Evolutionary conservation across 2,797 vertebrate species (phyloP), one percentile per base, ranked within the genome.

Genomic region (Trematomus bernacchii): DNA sequence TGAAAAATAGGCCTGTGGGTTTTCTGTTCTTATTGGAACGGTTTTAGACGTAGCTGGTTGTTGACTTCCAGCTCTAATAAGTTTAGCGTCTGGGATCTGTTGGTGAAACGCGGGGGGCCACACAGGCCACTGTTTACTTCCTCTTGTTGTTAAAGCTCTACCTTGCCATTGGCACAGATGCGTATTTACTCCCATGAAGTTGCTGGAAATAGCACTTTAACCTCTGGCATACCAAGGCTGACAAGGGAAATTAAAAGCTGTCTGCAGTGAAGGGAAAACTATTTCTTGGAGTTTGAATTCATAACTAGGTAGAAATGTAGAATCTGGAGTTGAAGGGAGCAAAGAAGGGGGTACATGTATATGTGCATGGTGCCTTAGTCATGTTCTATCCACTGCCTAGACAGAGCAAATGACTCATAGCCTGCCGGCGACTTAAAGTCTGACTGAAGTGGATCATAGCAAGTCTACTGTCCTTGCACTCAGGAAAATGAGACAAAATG

Each of bases 201-300:
- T 46, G 27, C n/a, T 63, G 23, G 60, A 75, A 83, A 84, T 46
- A 73, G 46, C 63, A 63, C 68, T 72, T 70, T 80, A 88, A 73
- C 82, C 83, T 85, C 48, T 68, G 74, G 68, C 76, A 73, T 71
- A 62, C 68, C 16, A 71, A 68, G 61, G 55, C 66, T 80, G 66
- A 66, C 69, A 67, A 48, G 73, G 54, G 86, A 82, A 88, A 85
- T 88, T 82, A 88, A 91, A 87, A 76, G 42, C 57, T 74, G 72
- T 83, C 82, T 87, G 79, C 72, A 47, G 44, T 40, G 7, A 43
- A 10, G 18, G 11, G 4, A 60, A 46, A 76, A 62, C 62, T 62
- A 4, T 44, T 63, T 60, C n/a, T 2, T 15, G 64, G 47, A 73
- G 71, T 52, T 83, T 83, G 51, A 83, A 75, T 54, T 81, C 65